Evolutionary conservation across 2,113 vertebrate species (phyloP).

Genomic region (Platichthys flesus): DNA sequence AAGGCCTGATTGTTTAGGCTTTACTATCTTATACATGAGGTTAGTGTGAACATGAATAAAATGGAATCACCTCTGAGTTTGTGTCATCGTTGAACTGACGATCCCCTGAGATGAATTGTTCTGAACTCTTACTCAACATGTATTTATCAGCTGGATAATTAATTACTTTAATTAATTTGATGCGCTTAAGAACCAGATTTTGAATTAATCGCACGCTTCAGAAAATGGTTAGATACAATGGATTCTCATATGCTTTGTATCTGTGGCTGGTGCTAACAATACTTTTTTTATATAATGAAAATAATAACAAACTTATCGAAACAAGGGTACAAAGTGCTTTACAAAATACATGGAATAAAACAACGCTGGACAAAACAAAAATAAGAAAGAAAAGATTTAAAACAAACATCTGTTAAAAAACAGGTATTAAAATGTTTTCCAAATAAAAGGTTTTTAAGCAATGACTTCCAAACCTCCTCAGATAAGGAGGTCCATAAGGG

Average conservation of each 20-base stretch:
- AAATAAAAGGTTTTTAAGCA: too few relatives aligned
- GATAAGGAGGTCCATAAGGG: too few relatives aligned
- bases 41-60: conserved; percentile 68
- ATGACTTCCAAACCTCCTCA: too few relatives aligned
- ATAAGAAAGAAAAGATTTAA: too few relatives aligned
- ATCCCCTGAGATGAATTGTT: neutral
- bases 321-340: too few relatives aligned
- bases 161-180: neutral
- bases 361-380: too few relatives aligned
- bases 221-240: neutral
- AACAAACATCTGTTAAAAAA: too few relatives aligned
- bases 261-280: neutral
- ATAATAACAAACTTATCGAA: too few relatives aligned
- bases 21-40: conserved; percentile 41
- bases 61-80: conserved; percentile 19
- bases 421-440: too few relatives aligned
- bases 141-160: neutral
- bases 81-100: conserved; percentile 1
- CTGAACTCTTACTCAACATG: neutral
- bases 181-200: neutral
- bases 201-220: neutral
- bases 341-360: too few relatives aligned
- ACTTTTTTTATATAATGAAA: too few relatives aligned
- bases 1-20: conserved; percentile 55
- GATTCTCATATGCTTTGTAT: neutral